A percentile compares a stretch with the other conserved stretches of the same genome.
Evolutionary conservation across 2,888 invertebrate genomes (phyloP).

Genomic region (Rhorus exstirpatorius): DNA sequence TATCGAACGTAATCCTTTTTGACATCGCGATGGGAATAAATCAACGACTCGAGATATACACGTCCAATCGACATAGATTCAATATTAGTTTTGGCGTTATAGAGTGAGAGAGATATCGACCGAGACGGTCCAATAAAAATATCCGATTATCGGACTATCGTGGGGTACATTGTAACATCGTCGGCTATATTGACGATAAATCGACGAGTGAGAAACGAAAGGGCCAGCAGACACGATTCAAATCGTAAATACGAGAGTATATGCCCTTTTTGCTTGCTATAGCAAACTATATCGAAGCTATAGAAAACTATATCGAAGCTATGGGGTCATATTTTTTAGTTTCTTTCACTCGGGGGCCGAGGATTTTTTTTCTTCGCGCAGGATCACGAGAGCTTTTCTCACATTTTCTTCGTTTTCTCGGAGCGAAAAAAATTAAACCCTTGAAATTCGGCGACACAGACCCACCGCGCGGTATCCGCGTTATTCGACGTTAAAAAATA

Average conservation of each 20-base stretch:
- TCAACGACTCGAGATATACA: slow-evolving; percentile 2
- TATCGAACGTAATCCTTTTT: slow-evolving; percentile 24
- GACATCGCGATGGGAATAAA: slow-evolving; percentile 17
- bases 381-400: neutral
- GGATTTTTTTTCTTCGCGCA: neutral
- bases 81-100: slow-evolving; percentile 40
- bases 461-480: no score
- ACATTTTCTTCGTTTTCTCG: no score
- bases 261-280: no score
- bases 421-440: neutral
- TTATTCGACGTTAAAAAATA: slow-evolving; percentile 58
- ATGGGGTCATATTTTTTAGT: slow-evolving; percentile 9
- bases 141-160: slow-evolving; percentile 38
- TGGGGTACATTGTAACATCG: no score
- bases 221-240: slow-evolving; percentile 1
- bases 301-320: no score
- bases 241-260: neutral
- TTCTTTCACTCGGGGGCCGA: neutral
- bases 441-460: slow-evolving; percentile 29
- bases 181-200: slow-evolving; percentile 24
- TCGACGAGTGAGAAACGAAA: neutral
- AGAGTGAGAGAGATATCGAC: slow-evolving; percentile 23
- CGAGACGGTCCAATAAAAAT: slow-evolving; percentile 38
- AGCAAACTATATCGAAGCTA: no score
- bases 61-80: slow-evolving; percentile 50